Evolutionary conservation across 2,888 invertebrate genomes (phyloP).

Genomic region (Glaucopsyche alexis): DNA sequence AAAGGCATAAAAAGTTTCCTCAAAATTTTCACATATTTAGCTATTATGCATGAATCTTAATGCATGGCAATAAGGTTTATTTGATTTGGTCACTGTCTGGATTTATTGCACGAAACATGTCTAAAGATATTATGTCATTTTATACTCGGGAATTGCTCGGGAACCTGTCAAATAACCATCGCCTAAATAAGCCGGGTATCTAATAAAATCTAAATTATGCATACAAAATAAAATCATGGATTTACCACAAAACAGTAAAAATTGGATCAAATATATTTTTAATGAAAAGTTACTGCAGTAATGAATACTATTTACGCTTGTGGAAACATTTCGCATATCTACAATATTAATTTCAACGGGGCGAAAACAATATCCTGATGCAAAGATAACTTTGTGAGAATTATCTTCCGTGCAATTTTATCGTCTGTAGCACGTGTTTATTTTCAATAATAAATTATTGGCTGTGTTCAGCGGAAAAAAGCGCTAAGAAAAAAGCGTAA

Average conservation of each 20-base stretch:
- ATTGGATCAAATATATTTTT: slow-evolving; percentile 8
- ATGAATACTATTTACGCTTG: slow-evolving; percentile 17
- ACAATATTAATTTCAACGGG: slow-evolving; percentile 19
- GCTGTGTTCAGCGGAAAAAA: too few species aligned
- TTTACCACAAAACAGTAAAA: neutral
- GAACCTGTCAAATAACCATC: too few species aligned
- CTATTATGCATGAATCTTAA: too few species aligned
- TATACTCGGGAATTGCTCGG: too few species aligned
- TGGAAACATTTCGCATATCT: slow-evolving; percentile 1
- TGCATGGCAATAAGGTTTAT: too few species aligned
- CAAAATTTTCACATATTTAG: too few species aligned
- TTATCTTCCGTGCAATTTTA: slow-evolving; percentile 19
- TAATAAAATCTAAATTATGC: neutral
- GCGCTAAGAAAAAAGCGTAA: too few species aligned
- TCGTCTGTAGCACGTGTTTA: slow-evolving; percentile 6
- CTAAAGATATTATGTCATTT: too few species aligned
- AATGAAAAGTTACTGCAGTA: slow-evolving; percentile 14
- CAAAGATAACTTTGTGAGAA: slow-evolving; percentile 16
- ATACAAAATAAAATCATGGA: neutral
- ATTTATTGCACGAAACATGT: too few species aligned
- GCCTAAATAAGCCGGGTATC: too few species aligned
- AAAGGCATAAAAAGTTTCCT: too few species aligned
- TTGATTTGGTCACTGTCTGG: too few species aligned
- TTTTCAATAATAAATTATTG: neutral
- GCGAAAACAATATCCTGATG: slow-evolving; percentile 23